These are phyloP conservation scores for Ennomos quercinarius DNA, from an alignment of 2,888 invertebrate species.

Conservation along the genomic window DNA sequence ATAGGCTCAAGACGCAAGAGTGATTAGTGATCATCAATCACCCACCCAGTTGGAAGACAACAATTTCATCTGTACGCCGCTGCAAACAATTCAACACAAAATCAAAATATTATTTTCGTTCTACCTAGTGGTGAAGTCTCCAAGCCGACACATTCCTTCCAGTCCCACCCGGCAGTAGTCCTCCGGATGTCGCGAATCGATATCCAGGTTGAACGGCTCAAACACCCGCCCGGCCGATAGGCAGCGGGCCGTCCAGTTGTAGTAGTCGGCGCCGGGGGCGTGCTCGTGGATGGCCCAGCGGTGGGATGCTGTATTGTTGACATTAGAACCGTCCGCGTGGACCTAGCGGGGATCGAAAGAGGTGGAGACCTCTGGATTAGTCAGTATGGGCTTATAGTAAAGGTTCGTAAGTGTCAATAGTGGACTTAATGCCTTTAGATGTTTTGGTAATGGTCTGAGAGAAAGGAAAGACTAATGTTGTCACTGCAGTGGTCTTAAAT, in stretches of 20 bases:
- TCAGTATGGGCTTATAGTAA: too few species aligned
- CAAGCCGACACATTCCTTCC: conserved; percentile 88
- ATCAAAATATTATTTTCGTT: background rate
- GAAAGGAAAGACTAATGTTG: too few species aligned
- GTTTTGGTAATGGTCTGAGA: too few species aligned
- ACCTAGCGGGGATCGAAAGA: conserved; percentile 77
- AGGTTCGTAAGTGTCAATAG: too few species aligned
- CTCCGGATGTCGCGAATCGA: conserved; percentile 85
- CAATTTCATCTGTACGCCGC: too few species aligned
- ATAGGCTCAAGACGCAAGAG: too few species aligned
- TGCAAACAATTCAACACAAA: too few species aligned
- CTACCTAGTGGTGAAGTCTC: conserved; percentile 89
- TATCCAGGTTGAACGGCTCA: conserved; percentile 91
- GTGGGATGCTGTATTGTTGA: conserved; percentile 89
- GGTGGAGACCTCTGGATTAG: too few species aligned
- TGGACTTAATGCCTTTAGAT: too few species aligned
- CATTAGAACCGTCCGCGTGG: conserved; percentile 93
- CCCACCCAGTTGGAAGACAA: too few species aligned
- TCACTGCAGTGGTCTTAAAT: too few species aligned
- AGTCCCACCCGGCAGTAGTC: conserved; percentile 84
- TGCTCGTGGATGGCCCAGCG: conserved; percentile 94
- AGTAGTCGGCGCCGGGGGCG: conserved; percentile 94
- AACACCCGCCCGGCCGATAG: conserved; percentile 89
- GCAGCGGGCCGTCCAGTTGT: conserved; percentile 95
- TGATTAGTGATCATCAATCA: too few species aligned